phyloP scores from a whole-genome alignment of 1,140 invertebrate genomes.

The Drosophila burlai region DNA sequence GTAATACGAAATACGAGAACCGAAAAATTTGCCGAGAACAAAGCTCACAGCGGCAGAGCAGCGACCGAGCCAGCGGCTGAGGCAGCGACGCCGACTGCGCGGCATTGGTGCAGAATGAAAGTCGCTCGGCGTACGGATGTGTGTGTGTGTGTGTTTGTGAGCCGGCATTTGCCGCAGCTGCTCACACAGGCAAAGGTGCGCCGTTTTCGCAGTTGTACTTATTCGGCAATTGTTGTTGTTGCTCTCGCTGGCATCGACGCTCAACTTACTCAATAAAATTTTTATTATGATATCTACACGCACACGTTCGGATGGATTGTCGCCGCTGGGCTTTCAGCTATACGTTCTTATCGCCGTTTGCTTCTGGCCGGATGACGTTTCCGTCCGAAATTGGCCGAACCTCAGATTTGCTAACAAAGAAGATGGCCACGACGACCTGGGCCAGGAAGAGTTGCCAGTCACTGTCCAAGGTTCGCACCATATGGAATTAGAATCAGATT shows the following conservation, averaged over 20 bases:
- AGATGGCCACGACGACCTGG: not conserved
- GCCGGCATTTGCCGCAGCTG: slow-evolving; percentile 70
- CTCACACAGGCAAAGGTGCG: slow-evolving; percentile 25
- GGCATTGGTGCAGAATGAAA: slow-evolving; percentile 41
- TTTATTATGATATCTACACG: slow-evolving; percentile 84
- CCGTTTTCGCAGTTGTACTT: slow-evolving; percentile 41
- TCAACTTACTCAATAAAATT: slow-evolving; percentile 85
- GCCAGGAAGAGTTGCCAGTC: slow-evolving; percentile 23
- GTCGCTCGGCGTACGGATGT: slow-evolving; percentile 21
- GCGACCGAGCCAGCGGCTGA: slow-evolving; percentile 20
- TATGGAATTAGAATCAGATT: not conserved
- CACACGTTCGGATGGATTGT: slow-evolving; percentile 52
- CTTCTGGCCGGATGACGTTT: slow-evolving; percentile 24
- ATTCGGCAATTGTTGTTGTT: slow-evolving; percentile 63
- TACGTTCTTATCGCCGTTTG: slow-evolving; percentile 47
- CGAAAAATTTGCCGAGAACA: slow-evolving; percentile 72
- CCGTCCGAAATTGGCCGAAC: slow-evolving; percentile 4
- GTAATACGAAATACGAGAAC: slow-evolving; percentile 76
- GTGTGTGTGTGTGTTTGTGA: slow-evolving; percentile 28
- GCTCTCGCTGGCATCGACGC: slow-evolving; percentile 28
- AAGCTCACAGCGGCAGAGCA: slow-evolving; percentile 31
- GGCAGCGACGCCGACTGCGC: slow-evolving; percentile 37
- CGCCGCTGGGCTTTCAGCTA: slow-evolving; percentile 18
- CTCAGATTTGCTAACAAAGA: slow-evolving; percentile 34
- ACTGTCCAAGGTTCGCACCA: slow-evolving; percentile 14